A percentile compares a stretch with the other conserved stretches of the same genome.
These are phyloP conservation scores for Pristionchus pacificus DNA, from an alignment of 1,140 invertebrate genomes.

Conservation along the genomic window DNA sequence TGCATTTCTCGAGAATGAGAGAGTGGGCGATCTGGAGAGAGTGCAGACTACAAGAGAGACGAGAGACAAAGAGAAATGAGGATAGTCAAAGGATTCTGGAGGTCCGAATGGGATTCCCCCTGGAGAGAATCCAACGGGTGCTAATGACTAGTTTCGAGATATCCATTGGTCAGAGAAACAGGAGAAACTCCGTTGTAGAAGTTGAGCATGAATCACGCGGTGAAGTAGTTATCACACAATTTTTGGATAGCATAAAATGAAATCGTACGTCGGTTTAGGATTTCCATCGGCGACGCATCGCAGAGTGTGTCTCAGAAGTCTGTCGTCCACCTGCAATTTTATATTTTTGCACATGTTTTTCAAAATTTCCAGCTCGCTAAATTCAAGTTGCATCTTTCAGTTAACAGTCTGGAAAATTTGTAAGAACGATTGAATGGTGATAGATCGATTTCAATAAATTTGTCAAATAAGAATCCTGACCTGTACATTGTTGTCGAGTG, in stretches of 20 bases:
- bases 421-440: not conserved
- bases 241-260: constrained; percentile 13
- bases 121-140: not conserved
- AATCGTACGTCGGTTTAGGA: constrained; percentile 44
- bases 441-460: too few species aligned
- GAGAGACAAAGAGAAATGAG: too few species aligned
- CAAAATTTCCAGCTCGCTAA: too few species aligned
- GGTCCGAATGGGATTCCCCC: constrained; percentile 18
- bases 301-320: constrained; percentile 43
- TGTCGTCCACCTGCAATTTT: constrained; percentile 28
- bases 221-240: too few species aligned
- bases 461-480: constrained; percentile 5
- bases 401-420: not conserved
- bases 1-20: too few species aligned
- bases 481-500: constrained; percentile 6
- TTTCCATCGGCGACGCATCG: constrained; percentile 47
- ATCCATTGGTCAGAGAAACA: not conserved
- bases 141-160: constrained; percentile 16
- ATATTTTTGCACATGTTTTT: too few species aligned
- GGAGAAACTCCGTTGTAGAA: too few species aligned
- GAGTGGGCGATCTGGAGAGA: too few species aligned
- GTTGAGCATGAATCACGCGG: too few species aligned
- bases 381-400: not conserved
- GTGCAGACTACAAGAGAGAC: too few species aligned
- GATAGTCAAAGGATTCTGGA: too few species aligned